Evolutionary conservation across 2,888 invertebrate species (phyloP).

Genomic region (Microchrysa polita): DNA sequence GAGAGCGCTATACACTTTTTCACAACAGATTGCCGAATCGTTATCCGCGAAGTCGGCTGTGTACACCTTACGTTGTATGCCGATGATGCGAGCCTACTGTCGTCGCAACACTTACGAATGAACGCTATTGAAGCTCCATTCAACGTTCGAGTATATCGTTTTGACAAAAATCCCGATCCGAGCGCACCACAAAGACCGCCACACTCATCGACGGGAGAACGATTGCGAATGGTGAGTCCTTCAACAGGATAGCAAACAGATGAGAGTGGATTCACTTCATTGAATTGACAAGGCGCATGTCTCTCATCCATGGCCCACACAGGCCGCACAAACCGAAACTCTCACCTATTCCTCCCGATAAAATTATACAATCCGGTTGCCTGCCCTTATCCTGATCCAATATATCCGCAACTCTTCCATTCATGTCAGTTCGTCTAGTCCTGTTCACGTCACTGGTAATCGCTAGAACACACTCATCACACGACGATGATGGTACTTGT

Average conservation of each 20-base stretch:
- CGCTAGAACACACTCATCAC: background rate
- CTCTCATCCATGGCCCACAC: conserved; percentile 8
- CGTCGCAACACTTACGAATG: conserved; percentile 2
- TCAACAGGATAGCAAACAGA: conserved; percentile 35
- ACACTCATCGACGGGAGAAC: conserved; percentile 19
- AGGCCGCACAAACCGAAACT: conserved; percentile 12
- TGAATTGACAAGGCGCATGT: conserved; percentile 26
- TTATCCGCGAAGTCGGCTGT: conserved; percentile 4
- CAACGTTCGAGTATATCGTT: background rate
- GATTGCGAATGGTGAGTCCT: conserved; percentile 29
- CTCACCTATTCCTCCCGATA: conserved; percentile 10
- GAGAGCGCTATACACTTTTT: background rate
- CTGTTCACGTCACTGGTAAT: conserved; percentile 24
- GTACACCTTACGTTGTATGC: conserved; percentile 19
- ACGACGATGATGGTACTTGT: conserved; percentile 11
- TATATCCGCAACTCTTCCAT: conserved; percentile 7
- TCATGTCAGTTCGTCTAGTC: background rate
- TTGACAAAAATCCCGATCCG: background rate
- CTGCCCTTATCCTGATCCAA: conserved; percentile 6
- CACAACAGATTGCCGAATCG: background rate
- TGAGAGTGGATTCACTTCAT: conserved; percentile 24
- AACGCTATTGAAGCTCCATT: conserved; percentile 11
- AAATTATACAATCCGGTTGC: background rate
- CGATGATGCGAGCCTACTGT: conserved; percentile 2
- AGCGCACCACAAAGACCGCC: conserved; percentile 2